phyloP scores from a whole-genome alignment of 2,888 invertebrate genomes.

The Saturnia japonica region DNA sequence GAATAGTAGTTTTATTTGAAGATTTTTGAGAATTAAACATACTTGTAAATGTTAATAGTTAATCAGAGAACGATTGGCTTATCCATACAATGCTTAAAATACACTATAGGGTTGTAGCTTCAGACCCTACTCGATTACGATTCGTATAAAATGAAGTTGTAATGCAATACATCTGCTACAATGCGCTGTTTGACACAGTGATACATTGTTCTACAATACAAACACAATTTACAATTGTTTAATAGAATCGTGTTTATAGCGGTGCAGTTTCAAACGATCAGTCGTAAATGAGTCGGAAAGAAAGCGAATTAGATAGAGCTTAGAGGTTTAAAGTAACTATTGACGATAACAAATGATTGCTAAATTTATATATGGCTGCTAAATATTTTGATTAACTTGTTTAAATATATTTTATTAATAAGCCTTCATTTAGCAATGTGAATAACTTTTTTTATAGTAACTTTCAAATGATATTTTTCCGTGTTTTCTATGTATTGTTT shows the following conservation, averaged over 20 bases:
- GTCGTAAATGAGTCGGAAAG: constrained; percentile 51
- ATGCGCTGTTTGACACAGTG: constrained; percentile 66
- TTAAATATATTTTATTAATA: too few relatives aligned
- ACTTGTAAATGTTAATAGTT: not conserved
- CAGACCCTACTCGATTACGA: constrained; percentile 64
- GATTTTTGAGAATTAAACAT: not conserved
- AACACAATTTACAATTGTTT: constrained; percentile 65
- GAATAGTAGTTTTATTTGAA: not conserved
- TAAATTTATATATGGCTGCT: not conserved
- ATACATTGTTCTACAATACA: constrained; percentile 64
- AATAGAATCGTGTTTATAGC: constrained; percentile 62
- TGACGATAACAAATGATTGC: not conserved
- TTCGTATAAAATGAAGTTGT: constrained; percentile 74
- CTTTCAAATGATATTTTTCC: too few relatives aligned
- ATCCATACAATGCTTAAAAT: constrained; percentile 9
- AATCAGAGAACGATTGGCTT: not conserved
- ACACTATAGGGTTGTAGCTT: constrained; percentile 23
- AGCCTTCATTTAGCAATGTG: too few relatives aligned
- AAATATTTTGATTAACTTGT: too few relatives aligned
- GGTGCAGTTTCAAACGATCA: constrained; percentile 39
- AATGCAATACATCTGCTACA: constrained; percentile 78
- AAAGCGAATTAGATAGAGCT: constrained; percentile 43
- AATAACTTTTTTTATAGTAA: too few relatives aligned
- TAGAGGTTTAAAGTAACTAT: constrained; percentile 16
- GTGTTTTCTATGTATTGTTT: too few relatives aligned